Base-by-base conservation (phyloP, 2,888 invertebrate species). In the Pyrrhia umbra region DNA sequence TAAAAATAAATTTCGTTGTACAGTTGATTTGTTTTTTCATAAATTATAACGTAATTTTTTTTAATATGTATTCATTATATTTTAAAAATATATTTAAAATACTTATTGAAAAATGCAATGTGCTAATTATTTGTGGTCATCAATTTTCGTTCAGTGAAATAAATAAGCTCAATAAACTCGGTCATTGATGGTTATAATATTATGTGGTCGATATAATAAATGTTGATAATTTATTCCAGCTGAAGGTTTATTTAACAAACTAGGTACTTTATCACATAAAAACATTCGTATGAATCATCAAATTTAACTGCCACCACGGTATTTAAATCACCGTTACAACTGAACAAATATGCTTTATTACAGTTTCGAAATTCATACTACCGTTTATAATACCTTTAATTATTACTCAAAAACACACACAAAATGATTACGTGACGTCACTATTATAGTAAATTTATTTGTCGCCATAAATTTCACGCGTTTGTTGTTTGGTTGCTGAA, bases 391-490 rank as follows among this genome's bases (percentile, higher is more conserved):
- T 65, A 56, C 56, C 71, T 46, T 46, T 71, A 64, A 51, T 66
- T 66, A 72, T 59, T 46, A 34, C 37, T 67, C 42, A 30, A 34
- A 67, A 49, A 67, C 42, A 52, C 37, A 58, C 18, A 63, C n/a
- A n/a, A n/a, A 57, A 50, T 54, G 30, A 27, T 45, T 40, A 30
- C 18, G 39, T 61, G 57, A 68, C 67, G 66, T 67, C 72, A 78
- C 73, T 67, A 64, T 72, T 60, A 60, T 72, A 68, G 73, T 69
- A 54, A 67, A 80, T 80, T 80, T 80, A 78, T 79, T 81, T 72
- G 60, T 57, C 57, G 64, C 65, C 71, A 77, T 83, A 80, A 83
- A 85, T 83, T 81, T 75, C 55, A 63, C 58, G 65, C 66, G 37
- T 39, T 52, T 64, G 67, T 63, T 65, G 70, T 74, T 77, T 37